Percentiles rank a stretch among this genome's conserved stretches.
Evolutionary conservation across 1,140 invertebrate genomes (phyloP).

Genomic region (Macrosteles quadrilineatus): DNA sequence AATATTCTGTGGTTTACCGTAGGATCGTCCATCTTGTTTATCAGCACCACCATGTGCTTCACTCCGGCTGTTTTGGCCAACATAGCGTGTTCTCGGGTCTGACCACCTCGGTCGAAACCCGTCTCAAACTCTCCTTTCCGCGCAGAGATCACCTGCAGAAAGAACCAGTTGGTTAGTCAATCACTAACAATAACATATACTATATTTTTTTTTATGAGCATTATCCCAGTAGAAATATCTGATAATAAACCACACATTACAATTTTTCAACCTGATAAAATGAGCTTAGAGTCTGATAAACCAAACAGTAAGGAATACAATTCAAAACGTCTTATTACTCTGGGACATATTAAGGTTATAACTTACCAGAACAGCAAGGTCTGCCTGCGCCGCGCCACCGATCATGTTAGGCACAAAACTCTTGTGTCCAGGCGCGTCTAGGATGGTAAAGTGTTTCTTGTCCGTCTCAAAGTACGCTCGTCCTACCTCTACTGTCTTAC

Average conservation of each 20-base stretch:
- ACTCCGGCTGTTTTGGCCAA: conserved; percentile 99
- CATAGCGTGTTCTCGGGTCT: conserved; percentile 99
- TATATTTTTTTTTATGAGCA: no score
- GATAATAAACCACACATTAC: no score
- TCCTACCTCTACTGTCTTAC: conserved; percentile 99
- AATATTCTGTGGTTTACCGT: no score
- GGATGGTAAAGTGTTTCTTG: conserved; percentile 98
- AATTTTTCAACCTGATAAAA: no score
- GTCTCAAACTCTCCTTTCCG: conserved; percentile 99
- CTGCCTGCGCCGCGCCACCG: conserved; percentile 96
- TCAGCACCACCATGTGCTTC: conserved; percentile 95
- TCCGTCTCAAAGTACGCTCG: conserved; percentile 99
- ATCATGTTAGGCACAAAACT: conserved; percentile 99
- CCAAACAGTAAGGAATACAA: no score
- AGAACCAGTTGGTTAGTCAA: no score
- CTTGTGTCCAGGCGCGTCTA: conserved; percentile 99
- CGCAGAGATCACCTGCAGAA: conserved; percentile 87
- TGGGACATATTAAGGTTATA: no score
- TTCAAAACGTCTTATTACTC: no score
- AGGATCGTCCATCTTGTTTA: conserved; percentile 99
- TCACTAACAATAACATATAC: no score
- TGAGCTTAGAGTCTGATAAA: no score
- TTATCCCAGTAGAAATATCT: no score
- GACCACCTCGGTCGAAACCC: conserved; percentile 98
- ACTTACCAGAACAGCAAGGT: conserved; percentile 92